A percentile compares a stretch with the other conserved stretches of the same genome.
Conservation (phyloP, 2,797 vertebrate genomes). For the Ceryle rudis region DNA sequence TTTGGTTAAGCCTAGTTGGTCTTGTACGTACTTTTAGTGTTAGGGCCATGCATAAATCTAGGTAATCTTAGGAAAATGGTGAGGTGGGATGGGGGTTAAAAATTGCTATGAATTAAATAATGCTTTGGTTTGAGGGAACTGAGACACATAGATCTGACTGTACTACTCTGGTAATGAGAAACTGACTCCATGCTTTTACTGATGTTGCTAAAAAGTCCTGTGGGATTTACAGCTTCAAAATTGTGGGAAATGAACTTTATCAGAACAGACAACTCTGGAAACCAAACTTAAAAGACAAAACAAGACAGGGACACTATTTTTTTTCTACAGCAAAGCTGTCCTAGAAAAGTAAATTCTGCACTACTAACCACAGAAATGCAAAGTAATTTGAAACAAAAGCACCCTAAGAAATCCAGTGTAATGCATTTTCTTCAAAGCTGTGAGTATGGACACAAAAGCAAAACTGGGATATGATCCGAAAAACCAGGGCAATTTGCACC, state of each 20-base stretch:
- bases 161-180: not conserved
- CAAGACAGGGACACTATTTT: not conserved
- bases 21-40: not conserved
- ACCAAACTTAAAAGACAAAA: not conserved
- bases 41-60: not conserved
- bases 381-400: not conserved
- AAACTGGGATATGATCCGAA: not conserved
- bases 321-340: not conserved
- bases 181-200: not conserved
- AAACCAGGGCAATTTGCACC: not conserved
- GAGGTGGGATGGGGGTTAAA: not conserved
- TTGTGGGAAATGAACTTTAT: constrained; percentile 33
- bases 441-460: not conserved
- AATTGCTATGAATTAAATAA: not conserved
- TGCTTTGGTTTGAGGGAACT: not conserved
- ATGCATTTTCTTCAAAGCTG: not conserved
- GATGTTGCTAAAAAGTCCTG: constrained; percentile 15
- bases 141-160: not conserved
- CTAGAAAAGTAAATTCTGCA: not conserved
- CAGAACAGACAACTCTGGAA: constrained; percentile 1
- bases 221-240: not conserved
- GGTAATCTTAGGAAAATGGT: not conserved
- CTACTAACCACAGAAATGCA: not conserved
- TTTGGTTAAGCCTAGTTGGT: not conserved
- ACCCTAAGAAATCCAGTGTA: not conserved